These are phyloP conservation scores for Hesperia comma DNA, from an alignment of 2,888 invertebrate species.

Conservation along the genomic window DNA sequence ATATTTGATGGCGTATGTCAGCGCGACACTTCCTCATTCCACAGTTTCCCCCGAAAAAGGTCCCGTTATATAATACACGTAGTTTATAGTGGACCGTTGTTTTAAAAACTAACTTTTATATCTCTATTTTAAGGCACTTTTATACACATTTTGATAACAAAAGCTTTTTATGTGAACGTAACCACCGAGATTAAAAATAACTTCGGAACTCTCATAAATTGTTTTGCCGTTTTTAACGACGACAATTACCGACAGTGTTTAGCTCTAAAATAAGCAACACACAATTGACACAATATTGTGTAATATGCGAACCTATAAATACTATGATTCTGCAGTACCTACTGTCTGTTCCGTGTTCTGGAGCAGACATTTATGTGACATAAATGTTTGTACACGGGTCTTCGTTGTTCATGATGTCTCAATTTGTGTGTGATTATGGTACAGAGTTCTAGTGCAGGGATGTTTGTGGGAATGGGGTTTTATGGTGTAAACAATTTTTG, in stretches of 20 bases:
- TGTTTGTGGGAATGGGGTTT: too few species aligned
- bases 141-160: conserved; percentile 15
- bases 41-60: conserved; percentile 31
- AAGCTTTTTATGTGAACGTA: conserved; percentile 31
- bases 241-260: conserved; percentile 25
- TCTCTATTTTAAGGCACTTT: conserved; percentile 28
- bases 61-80: conserved; percentile 14
- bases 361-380: too few species aligned
- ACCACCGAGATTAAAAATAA: conserved; percentile 32
- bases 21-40: conserved; percentile 51
- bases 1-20: conserved; percentile 63
- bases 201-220: conserved; percentile 26
- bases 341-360: too few species aligned
- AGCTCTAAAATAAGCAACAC: background rate
- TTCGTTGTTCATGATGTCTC: too few species aligned
- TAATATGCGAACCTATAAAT: background rate
- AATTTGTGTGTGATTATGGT: too few species aligned
- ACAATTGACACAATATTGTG: too few species aligned
- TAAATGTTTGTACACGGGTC: too few species aligned
- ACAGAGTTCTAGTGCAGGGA: too few species aligned
- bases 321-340: background rate
- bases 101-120: conserved; percentile 31
- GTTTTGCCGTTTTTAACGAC: conserved; percentile 22
- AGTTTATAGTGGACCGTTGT: conserved; percentile 23
- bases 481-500: too few species aligned